These are phyloP conservation scores for Acanthaster planci DNA, from an alignment of 35 echinoderm and acorn worm genomes.

Conservation along the genomic window DNA sequence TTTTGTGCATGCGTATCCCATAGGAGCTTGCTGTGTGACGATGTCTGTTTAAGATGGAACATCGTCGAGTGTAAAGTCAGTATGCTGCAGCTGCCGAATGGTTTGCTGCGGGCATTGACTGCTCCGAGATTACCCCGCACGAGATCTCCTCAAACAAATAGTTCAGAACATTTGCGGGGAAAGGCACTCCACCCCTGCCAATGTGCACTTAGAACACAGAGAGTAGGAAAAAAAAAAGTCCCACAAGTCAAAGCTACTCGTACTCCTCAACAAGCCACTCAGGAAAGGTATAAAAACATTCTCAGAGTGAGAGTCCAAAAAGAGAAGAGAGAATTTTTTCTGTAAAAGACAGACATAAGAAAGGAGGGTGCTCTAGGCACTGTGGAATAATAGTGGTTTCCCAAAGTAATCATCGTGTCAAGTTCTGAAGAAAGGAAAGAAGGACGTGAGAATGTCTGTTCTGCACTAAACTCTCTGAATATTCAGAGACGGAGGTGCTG, in stretches of 20 bases:
- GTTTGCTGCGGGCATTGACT: background rate
- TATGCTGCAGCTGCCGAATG: too few species aligned
- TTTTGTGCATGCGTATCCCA: too few species aligned
- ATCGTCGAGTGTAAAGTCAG: too few species aligned
- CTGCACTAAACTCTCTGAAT: conserved; percentile 8
- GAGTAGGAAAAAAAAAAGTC: background rate
- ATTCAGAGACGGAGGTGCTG: background rate
- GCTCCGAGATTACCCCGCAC: background rate
- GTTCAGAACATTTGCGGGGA: background rate
- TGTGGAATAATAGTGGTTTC: background rate
- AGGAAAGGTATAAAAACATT: background rate
- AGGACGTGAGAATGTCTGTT: background rate
- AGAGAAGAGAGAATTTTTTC: too few species aligned
- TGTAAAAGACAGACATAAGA: too few species aligned
- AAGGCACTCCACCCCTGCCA: background rate
- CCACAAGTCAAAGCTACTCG: background rate
- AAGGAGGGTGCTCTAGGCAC: background rate
- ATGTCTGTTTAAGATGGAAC: too few species aligned
- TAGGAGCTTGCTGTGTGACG: too few species aligned
- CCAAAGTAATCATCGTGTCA: too few species aligned
- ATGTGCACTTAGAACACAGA: background rate
- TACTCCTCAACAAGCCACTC: background rate
- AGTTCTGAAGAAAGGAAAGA: background rate
- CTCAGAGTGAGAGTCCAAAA: background rate
- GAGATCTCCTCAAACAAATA: conserved; percentile 24